Conservation (phyloP, 92 coral and sea anemone species). For the Pocillopora grandis region DNA sequence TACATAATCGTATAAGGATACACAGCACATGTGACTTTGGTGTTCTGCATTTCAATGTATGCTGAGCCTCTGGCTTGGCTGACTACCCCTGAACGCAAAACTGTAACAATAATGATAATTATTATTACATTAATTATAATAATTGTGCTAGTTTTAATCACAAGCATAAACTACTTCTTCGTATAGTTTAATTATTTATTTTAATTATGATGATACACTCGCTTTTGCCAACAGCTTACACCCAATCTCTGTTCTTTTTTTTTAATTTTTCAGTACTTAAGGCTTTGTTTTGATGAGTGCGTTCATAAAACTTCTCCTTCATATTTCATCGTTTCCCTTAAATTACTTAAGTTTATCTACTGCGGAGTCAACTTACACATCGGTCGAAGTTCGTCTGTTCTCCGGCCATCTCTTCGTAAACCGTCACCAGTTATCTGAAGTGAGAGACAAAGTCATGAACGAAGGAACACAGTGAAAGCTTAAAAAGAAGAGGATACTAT, state of each 20-base stretch:
- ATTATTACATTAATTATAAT: too few relatives aligned
- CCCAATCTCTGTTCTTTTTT: too few relatives aligned
- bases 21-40: slow-evolving; percentile 96
- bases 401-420: slow-evolving; percentile 85
- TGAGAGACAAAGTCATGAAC: not conserved
- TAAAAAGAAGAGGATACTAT: not conserved
- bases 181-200: too few relatives aligned
- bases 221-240: too few relatives aligned
- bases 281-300: too few relatives aligned
- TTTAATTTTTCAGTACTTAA: too few relatives aligned
- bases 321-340: not conserved
- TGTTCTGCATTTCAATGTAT: slow-evolving; percentile 85
- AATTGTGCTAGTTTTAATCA: not conserved
- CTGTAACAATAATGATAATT: not conserved
- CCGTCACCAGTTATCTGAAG: slow-evolving; percentile 68
- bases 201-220: too few relatives aligned
- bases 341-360: not conserved
- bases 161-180: not conserved
- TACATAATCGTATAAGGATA: slow-evolving; percentile 24
- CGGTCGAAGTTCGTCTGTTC: slow-evolving; percentile 76
- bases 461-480: not conserved
- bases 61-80: slow-evolving; percentile 96
- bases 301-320: not conserved
- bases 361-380: slow-evolving; percentile 73
- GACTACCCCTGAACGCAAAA: slow-evolving; percentile 81